These are phyloP conservation scores for Drosophila pallidifrons DNA, from an alignment of 1,140 invertebrate species.

Conservation along the genomic window DNA sequence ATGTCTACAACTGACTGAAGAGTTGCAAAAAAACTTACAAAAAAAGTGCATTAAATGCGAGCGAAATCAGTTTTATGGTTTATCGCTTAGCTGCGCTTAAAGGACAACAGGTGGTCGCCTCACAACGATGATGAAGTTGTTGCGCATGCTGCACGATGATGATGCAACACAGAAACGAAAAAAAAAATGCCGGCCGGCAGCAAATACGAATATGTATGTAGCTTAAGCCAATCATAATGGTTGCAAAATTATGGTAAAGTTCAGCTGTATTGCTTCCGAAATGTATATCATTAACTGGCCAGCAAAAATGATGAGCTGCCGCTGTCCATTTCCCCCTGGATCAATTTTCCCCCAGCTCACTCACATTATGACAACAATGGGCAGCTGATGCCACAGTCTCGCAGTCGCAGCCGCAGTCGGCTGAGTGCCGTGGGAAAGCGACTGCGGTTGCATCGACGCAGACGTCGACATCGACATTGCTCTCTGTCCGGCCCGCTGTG, in stretches of 20 bases:
- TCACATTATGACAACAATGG: conserved; percentile 29
- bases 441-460: conserved; percentile 29
- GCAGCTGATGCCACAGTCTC: not conserved
- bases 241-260: conserved; percentile 78
- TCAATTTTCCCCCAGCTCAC: conserved; percentile 28
- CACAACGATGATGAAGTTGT: conserved; percentile 33
- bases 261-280: conserved; percentile 79
- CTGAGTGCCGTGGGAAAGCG: conserved; percentile 70
- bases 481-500: not conserved
- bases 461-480: not conserved
- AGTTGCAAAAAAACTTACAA: not conserved
- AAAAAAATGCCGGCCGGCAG: conserved; percentile 39
- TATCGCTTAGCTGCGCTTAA: conserved; percentile 64
- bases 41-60: conserved; percentile 32
- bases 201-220: not conserved
- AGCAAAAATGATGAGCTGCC: conserved; percentile 77
- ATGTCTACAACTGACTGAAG: conserved; percentile 6
- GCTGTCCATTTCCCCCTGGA: conserved; percentile 52
- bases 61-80: conserved; percentile 67
- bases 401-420: conserved; percentile 6
- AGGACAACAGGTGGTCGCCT: conserved; percentile 78
- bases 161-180: conserved; percentile 44
- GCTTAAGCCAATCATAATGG: conserved; percentile 63
- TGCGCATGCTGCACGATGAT: conserved; percentile 4
- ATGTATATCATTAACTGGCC: conserved; percentile 78